phyloP scores from a whole-genome alignment of 1,140 invertebrate species.

The Brachionus calyciflorus region DNA sequence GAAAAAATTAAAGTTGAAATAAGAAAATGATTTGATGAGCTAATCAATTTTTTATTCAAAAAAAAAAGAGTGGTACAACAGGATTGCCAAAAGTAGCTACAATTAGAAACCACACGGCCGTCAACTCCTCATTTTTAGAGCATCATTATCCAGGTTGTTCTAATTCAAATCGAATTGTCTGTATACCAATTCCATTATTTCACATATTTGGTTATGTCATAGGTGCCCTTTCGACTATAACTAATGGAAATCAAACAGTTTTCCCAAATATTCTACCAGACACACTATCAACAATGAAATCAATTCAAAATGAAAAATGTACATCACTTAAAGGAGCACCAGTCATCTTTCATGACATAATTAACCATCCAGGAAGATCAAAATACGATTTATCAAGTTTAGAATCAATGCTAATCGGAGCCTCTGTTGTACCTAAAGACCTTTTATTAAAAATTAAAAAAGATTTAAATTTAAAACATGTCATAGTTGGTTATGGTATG shows the following conservation, averaged over 20 bases:
- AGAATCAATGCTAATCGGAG: slow-evolving; percentile 48
- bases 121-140: slow-evolving; percentile 78
- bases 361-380: slow-evolving; percentile 62
- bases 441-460: slow-evolving; percentile 7
- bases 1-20: too few species aligned
- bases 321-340: slow-evolving; percentile 82
- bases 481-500: slow-evolving; percentile 34
- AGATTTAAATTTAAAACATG: slow-evolving; percentile 39
- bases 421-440: not conserved
- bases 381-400: slow-evolving; percentile 59
- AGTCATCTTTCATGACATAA: slow-evolving; percentile 89
- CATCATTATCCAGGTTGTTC: slow-evolving; percentile 66
- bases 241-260: slow-evolving; percentile 70
- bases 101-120: slow-evolving; percentile 74
- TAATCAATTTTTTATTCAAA: too few species aligned
- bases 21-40: too few species aligned
- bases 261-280: slow-evolving; percentile 69
- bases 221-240: slow-evolving; percentile 57
- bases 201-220: slow-evolving; percentile 62
- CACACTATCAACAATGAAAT: slow-evolving; percentile 64
- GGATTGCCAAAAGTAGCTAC: slow-evolving; percentile 75
- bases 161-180: slow-evolving; percentile 64
- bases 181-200: slow-evolving; percentile 69
- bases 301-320: slow-evolving; percentile 75
- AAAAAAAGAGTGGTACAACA: slow-evolving; percentile 64